Conservation (phyloP, 2,888 invertebrate species). For the Halictus quadricinctus region DNA sequence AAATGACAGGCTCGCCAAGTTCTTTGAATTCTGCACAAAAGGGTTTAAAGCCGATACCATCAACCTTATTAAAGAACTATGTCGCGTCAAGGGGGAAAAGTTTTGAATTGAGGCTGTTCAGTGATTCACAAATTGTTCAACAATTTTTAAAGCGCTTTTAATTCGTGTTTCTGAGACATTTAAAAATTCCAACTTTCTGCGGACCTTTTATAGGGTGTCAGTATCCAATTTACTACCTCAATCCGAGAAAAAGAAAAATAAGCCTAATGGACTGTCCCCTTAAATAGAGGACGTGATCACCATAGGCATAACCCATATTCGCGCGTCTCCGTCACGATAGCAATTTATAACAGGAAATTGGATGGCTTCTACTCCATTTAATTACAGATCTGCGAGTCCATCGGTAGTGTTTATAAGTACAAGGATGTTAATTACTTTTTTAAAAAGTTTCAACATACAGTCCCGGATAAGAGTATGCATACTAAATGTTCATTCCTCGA, state of each 20-base stretch:
- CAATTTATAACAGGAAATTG: not conserved
- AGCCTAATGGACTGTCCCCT: not conserved
- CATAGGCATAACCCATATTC: not conserved
- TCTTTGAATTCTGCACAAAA: no score
- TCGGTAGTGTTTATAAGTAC: not conserved
- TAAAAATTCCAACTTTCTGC: no score
- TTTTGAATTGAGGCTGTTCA: not conserved
- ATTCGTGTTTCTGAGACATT: no score
- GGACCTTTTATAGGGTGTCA: no score
- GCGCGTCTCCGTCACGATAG: not conserved
- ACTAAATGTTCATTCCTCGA: not conserved
- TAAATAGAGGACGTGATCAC: not conserved
- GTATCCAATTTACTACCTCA: no score
- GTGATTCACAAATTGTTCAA: no score
- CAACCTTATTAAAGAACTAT: no score
- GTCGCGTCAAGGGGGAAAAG: not conserved
- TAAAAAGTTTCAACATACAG: not conserved
- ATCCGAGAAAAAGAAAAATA: not conserved
- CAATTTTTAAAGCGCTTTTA: no score
- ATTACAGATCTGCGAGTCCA: not conserved
- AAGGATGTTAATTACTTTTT: not conserved
- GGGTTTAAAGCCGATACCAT: no score
- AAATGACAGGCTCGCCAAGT: no score
- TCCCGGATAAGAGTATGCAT: not conserved
- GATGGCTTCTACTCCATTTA: not conserved